Percentiles rank a stretch among this genome's conserved stretches.
Evolutionary conservation across 2,797 vertebrate genomes (phyloP).

Genomic region (Sylvilagus floridanus): DNA sequence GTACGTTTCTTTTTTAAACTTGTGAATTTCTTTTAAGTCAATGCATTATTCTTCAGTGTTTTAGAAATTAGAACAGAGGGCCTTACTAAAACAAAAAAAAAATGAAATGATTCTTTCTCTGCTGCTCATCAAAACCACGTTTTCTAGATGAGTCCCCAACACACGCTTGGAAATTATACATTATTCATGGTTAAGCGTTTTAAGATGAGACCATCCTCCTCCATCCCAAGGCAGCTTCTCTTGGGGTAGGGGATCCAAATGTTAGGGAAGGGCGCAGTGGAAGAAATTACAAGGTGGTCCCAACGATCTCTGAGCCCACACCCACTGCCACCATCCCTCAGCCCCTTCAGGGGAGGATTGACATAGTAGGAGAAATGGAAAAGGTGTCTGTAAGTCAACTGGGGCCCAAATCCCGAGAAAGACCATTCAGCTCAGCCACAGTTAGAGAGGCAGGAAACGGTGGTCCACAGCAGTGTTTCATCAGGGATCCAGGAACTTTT

Average conservation of each 20-base stretch:
- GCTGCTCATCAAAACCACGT: neutral
- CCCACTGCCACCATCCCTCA: neutral
- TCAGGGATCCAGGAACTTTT: neutral
- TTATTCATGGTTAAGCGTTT: neutral
- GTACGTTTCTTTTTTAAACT: constrained; percentile 35
- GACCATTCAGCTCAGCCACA: neutral
- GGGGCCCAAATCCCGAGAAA: neutral
- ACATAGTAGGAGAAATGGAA: neutral
- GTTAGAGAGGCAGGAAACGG: neutral
- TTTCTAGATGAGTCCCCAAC: neutral
- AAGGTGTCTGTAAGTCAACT: neutral
- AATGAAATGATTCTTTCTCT: neutral
- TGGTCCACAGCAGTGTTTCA: neutral
- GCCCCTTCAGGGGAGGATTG: neutral
- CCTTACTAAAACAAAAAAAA: neutral
- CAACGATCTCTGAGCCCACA: neutral
- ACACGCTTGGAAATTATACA: neutral
- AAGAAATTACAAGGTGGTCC: neutral
- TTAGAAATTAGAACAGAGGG: constrained; percentile 14
- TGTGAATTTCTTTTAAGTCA: constrained; percentile 18
- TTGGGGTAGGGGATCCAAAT: neutral
- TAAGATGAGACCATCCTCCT: neutral
- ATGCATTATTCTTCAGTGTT: neutral
- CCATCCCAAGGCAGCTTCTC: neutral
- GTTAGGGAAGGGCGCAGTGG: neutral